phyloP scores from a whole-genome alignment of 2,888 invertebrate genomes.

The Hesperia comma region DNA sequence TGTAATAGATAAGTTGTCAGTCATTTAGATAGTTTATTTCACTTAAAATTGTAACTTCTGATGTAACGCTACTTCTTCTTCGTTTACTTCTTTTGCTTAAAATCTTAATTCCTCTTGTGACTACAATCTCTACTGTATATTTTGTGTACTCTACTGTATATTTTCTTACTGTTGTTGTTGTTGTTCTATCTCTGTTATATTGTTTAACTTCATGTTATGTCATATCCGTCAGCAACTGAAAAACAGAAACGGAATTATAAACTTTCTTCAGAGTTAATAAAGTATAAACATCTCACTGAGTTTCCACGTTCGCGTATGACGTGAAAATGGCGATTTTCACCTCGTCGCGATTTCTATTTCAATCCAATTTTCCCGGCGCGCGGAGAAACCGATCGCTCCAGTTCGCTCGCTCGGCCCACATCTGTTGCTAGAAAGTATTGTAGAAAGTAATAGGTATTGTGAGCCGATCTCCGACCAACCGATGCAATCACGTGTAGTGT shows the following conservation, averaged over 20 bases:
- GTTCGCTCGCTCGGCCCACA: slow-evolving; percentile 79
- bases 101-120: no score
- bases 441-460: slow-evolving; percentile 80
- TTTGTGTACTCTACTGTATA: no score
- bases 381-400: slow-evolving; percentile 82
- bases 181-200: no score
- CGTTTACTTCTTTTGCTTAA: no score
- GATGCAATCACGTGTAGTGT: slow-evolving; percentile 72
- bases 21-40: no score
- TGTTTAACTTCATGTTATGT: no score
- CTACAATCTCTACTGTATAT: no score
- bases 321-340: slow-evolving; percentile 79
- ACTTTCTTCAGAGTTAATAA: not conserved
- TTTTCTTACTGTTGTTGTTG: no score
- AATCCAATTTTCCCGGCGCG: slow-evolving; percentile 82
- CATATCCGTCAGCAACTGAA: no score
- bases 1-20: no score
- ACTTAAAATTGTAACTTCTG: no score
- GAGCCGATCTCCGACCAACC: slow-evolving; percentile 69
- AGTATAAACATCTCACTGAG: slow-evolving; percentile 40
- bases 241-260: not conserved
- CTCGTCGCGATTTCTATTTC: slow-evolving; percentile 80
- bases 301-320: slow-evolving; percentile 71
- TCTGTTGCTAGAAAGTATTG: slow-evolving; percentile 83
- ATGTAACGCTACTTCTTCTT: no score